phyloP scores from a whole-genome alignment of 2,797 vertebrate species.

The Lophotriccus pileatus region DNA sequence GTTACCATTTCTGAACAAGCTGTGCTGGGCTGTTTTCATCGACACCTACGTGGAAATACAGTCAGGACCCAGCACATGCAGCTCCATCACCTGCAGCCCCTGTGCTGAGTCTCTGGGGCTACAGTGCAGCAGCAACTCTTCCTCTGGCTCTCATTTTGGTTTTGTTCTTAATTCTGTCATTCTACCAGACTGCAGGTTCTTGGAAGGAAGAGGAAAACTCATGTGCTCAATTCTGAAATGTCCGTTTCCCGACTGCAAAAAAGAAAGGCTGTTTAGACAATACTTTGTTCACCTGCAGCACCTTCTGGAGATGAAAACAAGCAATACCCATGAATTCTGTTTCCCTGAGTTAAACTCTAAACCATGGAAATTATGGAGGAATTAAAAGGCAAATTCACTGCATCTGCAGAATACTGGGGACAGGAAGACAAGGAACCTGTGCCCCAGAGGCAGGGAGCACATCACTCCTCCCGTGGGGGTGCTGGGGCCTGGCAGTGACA shows the following conservation, averaged over 20 bases:
- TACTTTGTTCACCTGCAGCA: not conserved
- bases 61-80: not conserved
- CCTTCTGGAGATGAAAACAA: not conserved
- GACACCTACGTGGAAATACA: not conserved
- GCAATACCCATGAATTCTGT: not conserved
- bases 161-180: not conserved
- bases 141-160: not conserved
- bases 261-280: not conserved
- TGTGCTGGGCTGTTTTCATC: not conserved
- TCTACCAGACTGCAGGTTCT: not conserved
- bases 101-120: not conserved
- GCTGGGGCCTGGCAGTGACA: not conserved
- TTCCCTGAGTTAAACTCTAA: not conserved
- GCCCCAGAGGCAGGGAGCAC: not conserved
- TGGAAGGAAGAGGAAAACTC: not conserved
- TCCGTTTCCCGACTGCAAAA: not conserved
- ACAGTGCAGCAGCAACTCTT: not conserved
- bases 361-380: rapidly evolving
- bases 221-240: not conserved
- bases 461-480: not conserved
- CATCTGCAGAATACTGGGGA: not conserved
- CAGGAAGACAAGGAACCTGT: not conserved
- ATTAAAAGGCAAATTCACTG: not conserved
- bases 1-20: not conserved
- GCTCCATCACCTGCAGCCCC: not conserved